These are phyloP conservation scores for Salarias fasciatus DNA, from an alignment of 2,797 vertebrate genomes.

Conservation along the genomic window DNA sequence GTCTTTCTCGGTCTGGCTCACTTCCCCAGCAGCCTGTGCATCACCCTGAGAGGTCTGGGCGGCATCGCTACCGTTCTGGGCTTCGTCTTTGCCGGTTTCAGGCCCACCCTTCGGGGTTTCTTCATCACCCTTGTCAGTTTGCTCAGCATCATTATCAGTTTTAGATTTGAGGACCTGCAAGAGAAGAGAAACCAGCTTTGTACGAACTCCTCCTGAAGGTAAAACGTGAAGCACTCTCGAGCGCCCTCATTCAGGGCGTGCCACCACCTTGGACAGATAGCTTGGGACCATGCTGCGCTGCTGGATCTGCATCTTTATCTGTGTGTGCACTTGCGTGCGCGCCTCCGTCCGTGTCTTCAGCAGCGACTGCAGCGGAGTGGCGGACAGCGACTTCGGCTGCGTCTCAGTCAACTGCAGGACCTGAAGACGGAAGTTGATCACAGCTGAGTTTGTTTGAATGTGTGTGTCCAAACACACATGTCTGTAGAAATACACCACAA, in stretches of 20 bases:
- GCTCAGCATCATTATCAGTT: not conserved
- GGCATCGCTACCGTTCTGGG: too few relatives aligned
- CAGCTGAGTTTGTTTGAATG: too few relatives aligned
- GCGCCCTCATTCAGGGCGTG: too few relatives aligned
- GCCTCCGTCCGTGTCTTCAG: not conserved
- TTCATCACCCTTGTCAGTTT: not conserved
- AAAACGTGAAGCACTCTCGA: too few relatives aligned
- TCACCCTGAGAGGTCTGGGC: not conserved
- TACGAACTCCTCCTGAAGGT: too few relatives aligned
- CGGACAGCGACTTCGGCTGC: not conserved
- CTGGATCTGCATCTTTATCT: conserved; percentile 22
- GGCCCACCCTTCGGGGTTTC: not conserved
- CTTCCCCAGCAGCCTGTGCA: not conserved
- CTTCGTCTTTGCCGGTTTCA: not conserved
- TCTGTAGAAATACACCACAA: too few relatives aligned
- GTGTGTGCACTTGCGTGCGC: conserved; percentile 20
- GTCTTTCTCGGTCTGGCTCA: too few relatives aligned
- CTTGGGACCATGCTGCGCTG: conserved; percentile 13
- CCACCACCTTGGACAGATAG: conserved; percentile 38
- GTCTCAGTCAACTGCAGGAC: conserved; percentile 5
- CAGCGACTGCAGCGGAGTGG: not conserved
- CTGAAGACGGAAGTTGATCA: conserved; percentile 12
- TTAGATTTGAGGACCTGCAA: conserved; percentile 9
- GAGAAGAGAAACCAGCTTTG: not conserved
- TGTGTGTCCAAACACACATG: too few relatives aligned